These are phyloP conservation scores for Limosa lapponica DNA, from an alignment of 2,797 vertebrate genomes.

Conservation along the genomic window DNA sequence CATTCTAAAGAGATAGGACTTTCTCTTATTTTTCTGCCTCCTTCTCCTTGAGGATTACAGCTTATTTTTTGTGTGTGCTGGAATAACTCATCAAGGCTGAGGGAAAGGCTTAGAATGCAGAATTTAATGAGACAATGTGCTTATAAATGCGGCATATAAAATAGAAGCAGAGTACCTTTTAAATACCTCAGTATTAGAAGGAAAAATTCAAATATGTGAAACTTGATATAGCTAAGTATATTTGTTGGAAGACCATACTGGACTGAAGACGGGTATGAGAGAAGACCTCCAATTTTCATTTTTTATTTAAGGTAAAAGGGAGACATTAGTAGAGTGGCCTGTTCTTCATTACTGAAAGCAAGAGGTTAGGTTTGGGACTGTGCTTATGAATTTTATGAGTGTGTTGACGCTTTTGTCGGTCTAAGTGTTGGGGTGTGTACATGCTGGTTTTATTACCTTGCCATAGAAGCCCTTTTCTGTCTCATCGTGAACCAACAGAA, in stretches of 20 bases:
- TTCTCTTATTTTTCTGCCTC: neutral
- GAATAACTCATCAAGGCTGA: neutral
- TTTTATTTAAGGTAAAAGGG: neutral
- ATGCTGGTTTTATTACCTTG: neutral
- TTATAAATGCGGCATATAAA: neutral
- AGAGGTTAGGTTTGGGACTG: neutral
- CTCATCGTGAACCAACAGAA: neutral
- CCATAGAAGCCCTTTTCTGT: neutral
- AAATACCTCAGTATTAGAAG: neutral
- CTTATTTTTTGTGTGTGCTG: neutral
- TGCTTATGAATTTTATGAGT: neutral
- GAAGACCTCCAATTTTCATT: rapidly evolving
- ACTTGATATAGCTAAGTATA: neutral
- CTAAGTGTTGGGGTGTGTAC: neutral
- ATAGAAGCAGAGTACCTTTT: neutral
- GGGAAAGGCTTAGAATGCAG: neutral
- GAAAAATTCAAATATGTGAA: neutral
- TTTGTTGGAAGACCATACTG: neutral
- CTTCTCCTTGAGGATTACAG: neutral
- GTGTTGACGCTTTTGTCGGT: neutral
- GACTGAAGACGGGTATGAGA: neutral
- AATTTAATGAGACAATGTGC: neutral
- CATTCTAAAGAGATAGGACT: neutral
- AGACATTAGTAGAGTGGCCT: neutral
- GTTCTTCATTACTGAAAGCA: neutral